Percentiles rank a stretch among this genome's conserved stretches.
Conservation (phyloP, 2,113 vertebrate genomes). For the Pomatorhinus ruficollis region DNA sequence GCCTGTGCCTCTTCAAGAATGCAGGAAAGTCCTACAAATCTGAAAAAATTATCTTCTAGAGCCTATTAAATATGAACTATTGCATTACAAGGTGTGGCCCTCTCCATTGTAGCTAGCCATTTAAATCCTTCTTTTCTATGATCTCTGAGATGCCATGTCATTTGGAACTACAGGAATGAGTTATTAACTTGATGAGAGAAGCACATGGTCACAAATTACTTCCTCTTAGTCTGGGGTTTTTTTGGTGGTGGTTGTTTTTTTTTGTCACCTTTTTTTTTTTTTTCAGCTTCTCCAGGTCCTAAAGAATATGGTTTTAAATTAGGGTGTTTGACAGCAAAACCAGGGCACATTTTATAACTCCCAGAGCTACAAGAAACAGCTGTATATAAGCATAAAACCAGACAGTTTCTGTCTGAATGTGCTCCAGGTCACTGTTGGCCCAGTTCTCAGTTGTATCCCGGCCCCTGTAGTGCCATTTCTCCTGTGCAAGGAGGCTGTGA, state of each 20-base stretch:
- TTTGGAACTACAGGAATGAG: not conserved
- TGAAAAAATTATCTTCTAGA: not conserved
- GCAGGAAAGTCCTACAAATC: not conserved
- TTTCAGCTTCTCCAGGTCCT: not conserved
- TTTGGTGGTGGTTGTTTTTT: too few relatives aligned
- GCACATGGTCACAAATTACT: not conserved
- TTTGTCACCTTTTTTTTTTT: accelerated
- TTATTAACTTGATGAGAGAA: not conserved
- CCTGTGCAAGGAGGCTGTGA: not conserved
- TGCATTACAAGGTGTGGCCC: not conserved
- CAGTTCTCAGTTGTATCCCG: constrained; percentile 18
- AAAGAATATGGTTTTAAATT: constrained; percentile 31
- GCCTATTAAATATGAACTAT: not conserved
- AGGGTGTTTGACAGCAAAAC: constrained; percentile 26
- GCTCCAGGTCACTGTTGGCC: constrained; percentile 34
- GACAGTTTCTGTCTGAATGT: not conserved
- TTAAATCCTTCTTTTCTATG: not conserved
- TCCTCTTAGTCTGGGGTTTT: not conserved
- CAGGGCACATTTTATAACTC: constrained; percentile 12
- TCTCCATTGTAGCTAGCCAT: not conserved
- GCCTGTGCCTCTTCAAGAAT: not conserved
- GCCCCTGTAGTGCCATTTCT: not conserved
- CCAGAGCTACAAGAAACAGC: constrained; percentile 40
- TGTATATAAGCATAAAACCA: constrained; percentile 9
- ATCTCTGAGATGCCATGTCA: not conserved